Evolutionary conservation across 2,797 vertebrate species (phyloP), one percentile per base, ranked within the genome.

Genomic region (Potorous gilbertii): DNA sequence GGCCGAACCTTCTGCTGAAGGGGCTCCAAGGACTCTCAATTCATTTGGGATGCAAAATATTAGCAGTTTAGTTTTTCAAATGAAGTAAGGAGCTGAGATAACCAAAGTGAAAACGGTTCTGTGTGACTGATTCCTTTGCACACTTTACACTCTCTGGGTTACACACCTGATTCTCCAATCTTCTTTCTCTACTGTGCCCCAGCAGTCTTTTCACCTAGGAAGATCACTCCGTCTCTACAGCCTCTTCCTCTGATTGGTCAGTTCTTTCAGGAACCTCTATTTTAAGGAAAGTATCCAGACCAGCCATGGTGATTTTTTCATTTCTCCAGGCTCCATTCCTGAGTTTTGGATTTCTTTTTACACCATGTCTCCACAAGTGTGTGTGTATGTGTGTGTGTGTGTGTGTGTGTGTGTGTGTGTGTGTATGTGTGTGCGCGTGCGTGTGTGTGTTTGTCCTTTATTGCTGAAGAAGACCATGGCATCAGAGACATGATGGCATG

Each of bases 31-130:
- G 92, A 92, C 92, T 74, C 93, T 54, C 3, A 66, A 87, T 92
- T 13, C 50, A 93, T 96, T 90, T 93, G 62, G 96, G 95, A 98
- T 93, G 56, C 96, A 94, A 97, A 93, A 50, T 91, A 56, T 94
- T 97, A 94, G 95, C 91, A 96, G 95, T 95, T 96, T 97, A 94
- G 54, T 94, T 96, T 97, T 97, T 93, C 66, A 94, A 93, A 96
- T 92, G 95, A 95, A 97, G 81, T 95, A 96, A 94, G 90, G 93
- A 95, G 62, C 66, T 97, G 92, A 97, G 96, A 96, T 96, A 96
- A 97, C 96, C 95, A 96, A 92, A 95, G 96, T 13, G 0, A 97
- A 95, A 94, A 96, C 93, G 97, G 90, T 90, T 95, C 92, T 95
- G 95, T 24, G 57, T 55, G 95, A 87, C 56, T 97, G 94, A 92